Percentiles rank a stretch among this genome's conserved stretches.
Conservation (phyloP, 2,888 invertebrate genomes). For the Silvanus unidentatus region DNA sequence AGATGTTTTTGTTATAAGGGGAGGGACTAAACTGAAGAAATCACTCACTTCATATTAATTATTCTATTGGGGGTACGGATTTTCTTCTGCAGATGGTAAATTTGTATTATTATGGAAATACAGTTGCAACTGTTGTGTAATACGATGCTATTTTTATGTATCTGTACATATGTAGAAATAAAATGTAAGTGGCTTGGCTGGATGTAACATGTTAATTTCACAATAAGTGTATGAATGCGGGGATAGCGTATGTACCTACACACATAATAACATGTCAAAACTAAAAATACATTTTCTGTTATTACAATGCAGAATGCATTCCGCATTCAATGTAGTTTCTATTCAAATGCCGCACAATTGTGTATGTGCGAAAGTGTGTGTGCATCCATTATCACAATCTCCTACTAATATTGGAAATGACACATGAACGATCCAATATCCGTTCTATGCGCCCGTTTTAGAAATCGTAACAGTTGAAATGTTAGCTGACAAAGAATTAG, state of each 20-base stretch:
- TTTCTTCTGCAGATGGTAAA: too few relatives aligned
- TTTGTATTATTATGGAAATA: not conserved
- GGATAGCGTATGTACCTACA: too few relatives aligned
- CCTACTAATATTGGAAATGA: conserved; percentile 38
- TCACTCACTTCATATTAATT: too few relatives aligned
- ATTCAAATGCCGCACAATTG: conserved; percentile 21
- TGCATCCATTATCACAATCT: conserved; percentile 19
- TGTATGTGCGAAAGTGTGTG: conserved; percentile 13
- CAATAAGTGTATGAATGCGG: not conserved
- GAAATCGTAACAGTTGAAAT: conserved; percentile 35
- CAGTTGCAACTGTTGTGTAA: too few relatives aligned
- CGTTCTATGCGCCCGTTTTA: conserved; percentile 23
- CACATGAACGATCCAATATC: conserved; percentile 41
- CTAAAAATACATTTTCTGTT: conserved; percentile 24
- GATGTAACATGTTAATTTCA: conserved; percentile 1
- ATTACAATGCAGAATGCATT: conserved; percentile 31
- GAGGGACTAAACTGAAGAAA: too few relatives aligned
- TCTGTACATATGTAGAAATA: too few relatives aligned
- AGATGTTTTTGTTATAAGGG: too few relatives aligned
- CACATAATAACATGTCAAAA: conserved; percentile 8
- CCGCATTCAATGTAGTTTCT: conserved; percentile 22
- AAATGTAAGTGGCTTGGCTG: too few relatives aligned
- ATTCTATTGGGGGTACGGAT: too few relatives aligned
- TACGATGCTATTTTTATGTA: too few relatives aligned
- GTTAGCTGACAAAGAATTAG: conserved; percentile 42